Conservation (phyloP, 2,797 vertebrate species). For the Choloepus didactylus region DNA sequence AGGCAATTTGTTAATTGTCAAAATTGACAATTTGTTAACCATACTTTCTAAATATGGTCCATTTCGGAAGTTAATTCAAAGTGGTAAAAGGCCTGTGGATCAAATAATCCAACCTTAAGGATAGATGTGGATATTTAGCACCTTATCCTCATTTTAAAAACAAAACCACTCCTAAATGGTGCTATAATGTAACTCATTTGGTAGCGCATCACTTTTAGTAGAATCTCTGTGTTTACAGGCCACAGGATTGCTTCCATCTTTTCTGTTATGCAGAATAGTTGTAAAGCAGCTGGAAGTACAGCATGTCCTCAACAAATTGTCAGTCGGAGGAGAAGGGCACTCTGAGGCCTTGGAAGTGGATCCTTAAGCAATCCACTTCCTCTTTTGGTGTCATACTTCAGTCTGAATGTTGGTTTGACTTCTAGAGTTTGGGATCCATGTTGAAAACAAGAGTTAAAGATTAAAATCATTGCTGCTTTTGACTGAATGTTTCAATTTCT, state of each 20-base stretch:
- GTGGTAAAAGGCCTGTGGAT: conserved; percentile 33
- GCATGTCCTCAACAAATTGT: not conserved
- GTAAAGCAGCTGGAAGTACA: not conserved
- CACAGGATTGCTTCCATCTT: not conserved
- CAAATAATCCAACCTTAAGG: conserved; percentile 20
- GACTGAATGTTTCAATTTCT: not conserved
- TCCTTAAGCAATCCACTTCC: not conserved
- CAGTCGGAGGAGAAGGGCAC: not conserved
- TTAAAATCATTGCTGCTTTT: not conserved
- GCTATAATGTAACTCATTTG: not conserved
- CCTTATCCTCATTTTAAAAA: not conserved
- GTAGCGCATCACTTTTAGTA: not conserved
- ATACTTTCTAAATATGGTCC: conserved; percentile 48
- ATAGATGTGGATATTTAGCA: not conserved
- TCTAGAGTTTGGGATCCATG: not conserved
- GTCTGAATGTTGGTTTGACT: not conserved
- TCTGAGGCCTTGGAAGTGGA: not conserved
- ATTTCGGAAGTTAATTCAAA: conserved; percentile 58
- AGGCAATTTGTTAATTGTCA: not conserved
- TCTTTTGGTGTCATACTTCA: not conserved
- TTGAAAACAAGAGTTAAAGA: conserved; percentile 5
- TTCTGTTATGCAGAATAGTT: not conserved
- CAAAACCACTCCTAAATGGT: not conserved
- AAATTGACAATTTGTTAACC: conserved; percentile 43
- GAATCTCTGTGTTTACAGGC: conserved; percentile 1